Evolutionary conservation across 1,140 invertebrate genomes (phyloP).

Genomic region (Eueides isabella): DNA sequence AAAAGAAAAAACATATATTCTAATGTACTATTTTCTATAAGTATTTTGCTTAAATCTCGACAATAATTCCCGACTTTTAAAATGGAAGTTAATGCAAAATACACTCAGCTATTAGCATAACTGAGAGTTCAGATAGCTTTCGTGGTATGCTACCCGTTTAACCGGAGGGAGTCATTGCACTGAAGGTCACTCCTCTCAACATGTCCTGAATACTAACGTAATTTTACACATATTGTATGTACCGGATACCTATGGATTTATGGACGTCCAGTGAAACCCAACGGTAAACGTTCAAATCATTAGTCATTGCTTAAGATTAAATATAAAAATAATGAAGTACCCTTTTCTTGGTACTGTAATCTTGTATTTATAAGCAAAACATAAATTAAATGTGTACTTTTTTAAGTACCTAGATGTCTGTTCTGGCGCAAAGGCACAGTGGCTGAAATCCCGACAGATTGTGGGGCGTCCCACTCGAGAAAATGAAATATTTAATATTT

Average conservation of each 20-base stretch:
- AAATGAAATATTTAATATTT: no score
- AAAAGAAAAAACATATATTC: no score
- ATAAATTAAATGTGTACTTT: no score
- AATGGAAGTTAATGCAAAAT: conserved; percentile 47
- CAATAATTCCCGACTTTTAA: not conserved
- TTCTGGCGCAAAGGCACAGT: no score
- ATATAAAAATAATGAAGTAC: not conserved
- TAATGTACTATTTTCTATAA: no score
- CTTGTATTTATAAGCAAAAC: not conserved
- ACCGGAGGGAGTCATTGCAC: conserved; percentile 57
- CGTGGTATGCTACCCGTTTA: conserved; percentile 26
- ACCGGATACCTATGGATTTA: conserved; percentile 10
- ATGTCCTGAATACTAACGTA: conserved; percentile 59
- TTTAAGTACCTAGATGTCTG: no score
- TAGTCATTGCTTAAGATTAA: not conserved
- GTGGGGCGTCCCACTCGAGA: no score
- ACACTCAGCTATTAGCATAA: conserved; percentile 20
- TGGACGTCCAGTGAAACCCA: not conserved
- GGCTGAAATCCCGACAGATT: no score
- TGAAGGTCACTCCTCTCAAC: conserved; percentile 60
- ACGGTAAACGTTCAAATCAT: not conserved
- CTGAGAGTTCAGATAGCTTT: conserved; percentile 14
- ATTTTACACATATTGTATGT: conserved; percentile 22
- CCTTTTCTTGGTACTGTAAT: not conserved
- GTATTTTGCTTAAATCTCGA: not conserved